Evolutionary conservation across 2,113 vertebrate species (phyloP).

Genomic region (Ploceus nigricollis): DNA sequence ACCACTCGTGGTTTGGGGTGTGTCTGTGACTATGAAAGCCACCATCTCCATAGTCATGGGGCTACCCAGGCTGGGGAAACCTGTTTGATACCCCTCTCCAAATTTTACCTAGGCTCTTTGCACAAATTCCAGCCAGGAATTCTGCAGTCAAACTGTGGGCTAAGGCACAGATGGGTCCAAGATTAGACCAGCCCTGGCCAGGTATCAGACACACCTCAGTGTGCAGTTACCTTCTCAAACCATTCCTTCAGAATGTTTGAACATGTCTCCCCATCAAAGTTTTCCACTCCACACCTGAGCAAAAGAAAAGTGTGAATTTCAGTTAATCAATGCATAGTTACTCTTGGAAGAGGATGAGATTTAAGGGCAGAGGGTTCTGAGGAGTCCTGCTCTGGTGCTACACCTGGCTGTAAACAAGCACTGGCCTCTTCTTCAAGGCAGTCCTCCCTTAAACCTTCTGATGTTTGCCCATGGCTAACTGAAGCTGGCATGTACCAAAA

Average conservation of each 20-base stretch:
- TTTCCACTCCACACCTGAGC: background rate
- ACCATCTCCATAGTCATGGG: background rate
- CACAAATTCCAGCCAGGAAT: background rate
- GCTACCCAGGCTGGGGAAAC: background rate
- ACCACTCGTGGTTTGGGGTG: accelerated
- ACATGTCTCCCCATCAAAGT: background rate
- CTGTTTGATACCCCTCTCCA: background rate
- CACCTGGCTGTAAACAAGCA: background rate
- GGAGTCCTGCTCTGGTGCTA: background rate
- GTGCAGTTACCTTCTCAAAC: background rate
- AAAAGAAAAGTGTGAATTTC: background rate
- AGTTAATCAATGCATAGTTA: background rate
- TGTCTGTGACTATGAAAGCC: background rate
- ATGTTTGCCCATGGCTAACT: background rate
- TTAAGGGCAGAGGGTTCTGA: background rate
- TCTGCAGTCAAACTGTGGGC: background rate
- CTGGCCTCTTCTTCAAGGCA: background rate
- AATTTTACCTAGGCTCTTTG: background rate
- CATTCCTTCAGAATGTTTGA: background rate
- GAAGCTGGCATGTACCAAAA: background rate
- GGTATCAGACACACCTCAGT: background rate
- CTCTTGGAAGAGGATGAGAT: background rate
- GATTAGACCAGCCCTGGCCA: background rate
- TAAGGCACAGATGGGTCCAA: background rate
- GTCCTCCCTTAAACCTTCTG: background rate